Conservation (phyloP, 2,113 vertebrate species). For the Tetraodon nigroviridis region DNA sequence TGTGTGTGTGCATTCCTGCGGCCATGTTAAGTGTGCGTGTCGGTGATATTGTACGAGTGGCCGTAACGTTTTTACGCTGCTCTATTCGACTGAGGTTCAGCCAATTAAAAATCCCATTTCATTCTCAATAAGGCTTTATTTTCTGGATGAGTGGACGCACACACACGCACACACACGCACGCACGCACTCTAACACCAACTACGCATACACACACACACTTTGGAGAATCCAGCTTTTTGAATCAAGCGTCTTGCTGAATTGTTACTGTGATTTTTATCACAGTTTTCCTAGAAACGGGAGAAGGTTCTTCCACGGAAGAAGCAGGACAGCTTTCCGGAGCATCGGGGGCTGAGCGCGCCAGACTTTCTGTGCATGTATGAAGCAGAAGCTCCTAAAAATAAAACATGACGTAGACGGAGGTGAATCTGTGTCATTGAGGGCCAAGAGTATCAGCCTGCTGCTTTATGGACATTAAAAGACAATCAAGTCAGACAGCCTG, state of each 20-base stretch:
- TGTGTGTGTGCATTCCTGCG: conserved; percentile 26
- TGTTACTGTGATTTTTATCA: background rate
- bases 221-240: conserved; percentile 2
- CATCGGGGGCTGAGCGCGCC: no score
- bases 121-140: conserved; percentile 80
- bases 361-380: no score
- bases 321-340: background rate
- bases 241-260: conserved; percentile 18
- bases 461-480: conserved; percentile 59
- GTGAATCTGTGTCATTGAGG: conserved; percentile 5
- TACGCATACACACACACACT: conserved; percentile 7
- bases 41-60: conserved; percentile 61
- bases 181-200: conserved; percentile 26
- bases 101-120: conserved; percentile 80
- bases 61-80: conserved; percentile 53
- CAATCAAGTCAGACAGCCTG: conserved; percentile 58
- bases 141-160: conserved; percentile 67
- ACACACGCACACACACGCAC: conserved; percentile 31
- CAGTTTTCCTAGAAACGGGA: background rate
- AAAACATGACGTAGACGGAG: no score
- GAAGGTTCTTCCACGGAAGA: background rate
- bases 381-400: no score
- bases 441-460: conserved; percentile 17
- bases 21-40: conserved; percentile 30
- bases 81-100: conserved; percentile 56